Conservation (phyloP, 2,888 invertebrate genomes). For the Aleiodes testaceus region DNA sequence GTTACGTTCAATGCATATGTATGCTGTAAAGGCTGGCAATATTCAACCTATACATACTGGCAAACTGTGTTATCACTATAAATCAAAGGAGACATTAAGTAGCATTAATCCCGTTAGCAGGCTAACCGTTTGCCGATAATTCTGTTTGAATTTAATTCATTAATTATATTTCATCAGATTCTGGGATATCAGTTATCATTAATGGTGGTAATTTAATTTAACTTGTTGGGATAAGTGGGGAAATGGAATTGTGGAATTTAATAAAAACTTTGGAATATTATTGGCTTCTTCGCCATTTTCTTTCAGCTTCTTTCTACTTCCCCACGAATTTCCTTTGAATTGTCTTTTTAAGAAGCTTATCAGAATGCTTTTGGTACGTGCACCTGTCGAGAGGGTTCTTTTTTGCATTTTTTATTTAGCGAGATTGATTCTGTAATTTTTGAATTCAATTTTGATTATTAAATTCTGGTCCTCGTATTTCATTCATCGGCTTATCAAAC, state of each 20-base stretch:
- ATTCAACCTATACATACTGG: neutral
- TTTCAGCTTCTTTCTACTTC: too few species aligned
- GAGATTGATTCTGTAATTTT: too few species aligned
- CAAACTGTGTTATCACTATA: neutral
- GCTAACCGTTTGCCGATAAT: neutral
- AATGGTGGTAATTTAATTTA: neutral
- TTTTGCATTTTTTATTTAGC: too few species aligned
- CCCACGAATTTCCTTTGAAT: too few species aligned
- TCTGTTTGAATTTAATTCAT: slow-evolving; percentile 13
- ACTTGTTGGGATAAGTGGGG: neutral
- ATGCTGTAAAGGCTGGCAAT: slow-evolving; percentile 4
- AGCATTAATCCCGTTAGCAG: neutral
- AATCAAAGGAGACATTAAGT: neutral
- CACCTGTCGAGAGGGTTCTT: too few species aligned
- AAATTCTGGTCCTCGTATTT: too few species aligned
- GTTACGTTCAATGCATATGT: slow-evolving; percentile 6
- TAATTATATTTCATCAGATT: neutral
- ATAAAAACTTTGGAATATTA: too few species aligned
- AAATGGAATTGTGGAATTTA: neutral
- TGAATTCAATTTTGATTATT: too few species aligned
- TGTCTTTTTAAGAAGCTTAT: too few species aligned
- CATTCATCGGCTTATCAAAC: too few species aligned
- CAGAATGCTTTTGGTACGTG: too few species aligned
- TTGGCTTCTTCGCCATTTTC: too few species aligned
- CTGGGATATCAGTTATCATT: neutral